Evolutionary conservation across 1,140 invertebrate species (phyloP), one percentile per base, ranked within the genome.

Genomic region (Temnothorax curvispinosus): DNA sequence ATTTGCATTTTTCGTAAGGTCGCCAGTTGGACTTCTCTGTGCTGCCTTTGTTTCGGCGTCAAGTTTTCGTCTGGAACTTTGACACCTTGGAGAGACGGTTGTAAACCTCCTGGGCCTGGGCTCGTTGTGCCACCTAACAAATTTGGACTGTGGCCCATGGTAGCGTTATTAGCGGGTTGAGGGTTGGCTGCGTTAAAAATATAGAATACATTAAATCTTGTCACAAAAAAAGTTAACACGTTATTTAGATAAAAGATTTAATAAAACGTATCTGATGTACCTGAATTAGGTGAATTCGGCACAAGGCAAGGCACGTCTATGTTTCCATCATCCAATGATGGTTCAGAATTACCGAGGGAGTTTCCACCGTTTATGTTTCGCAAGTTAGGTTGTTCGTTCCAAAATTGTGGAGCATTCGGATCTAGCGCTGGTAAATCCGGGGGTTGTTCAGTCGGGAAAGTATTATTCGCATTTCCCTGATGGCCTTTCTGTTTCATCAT

Each of bases 11-110:
- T 99, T 74, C 98, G 96, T 85, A 99, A 96, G 56, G 97, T 98
- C 6, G 98, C 98, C 38, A 99, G 96, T 91, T 99, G 98, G 93
- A 98, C 98, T 95, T 99, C 98, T 77, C 99, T 96, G 92, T 99
- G 98, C 81, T 99, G 98, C 74, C 98, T 96, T 94, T 99, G 99
- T 95, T 99, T 98, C 38, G 99, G 98, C 76, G 99, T 99, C 88
- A 99, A 96, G 95, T 99, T 99, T 96, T 99, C 99, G 96, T 99
- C 98, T 85, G 98, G 98, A 91, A 99, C 97, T 96, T 99, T 98
- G 13, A 98, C 98, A 92, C 97, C 97, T 96, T 97, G 96, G 58
- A 97, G 92, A 47, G 96, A 96, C 92, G 96, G 96, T 85, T 96
- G 96, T 88, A 96, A 94, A 89, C 95, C 96, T 89, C 94, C 93